Evolutionary conservation across 2,797 vertebrate genomes (phyloP), one percentile per base, ranked within the genome.

Genomic region (Alosa sapidissima): DNA sequence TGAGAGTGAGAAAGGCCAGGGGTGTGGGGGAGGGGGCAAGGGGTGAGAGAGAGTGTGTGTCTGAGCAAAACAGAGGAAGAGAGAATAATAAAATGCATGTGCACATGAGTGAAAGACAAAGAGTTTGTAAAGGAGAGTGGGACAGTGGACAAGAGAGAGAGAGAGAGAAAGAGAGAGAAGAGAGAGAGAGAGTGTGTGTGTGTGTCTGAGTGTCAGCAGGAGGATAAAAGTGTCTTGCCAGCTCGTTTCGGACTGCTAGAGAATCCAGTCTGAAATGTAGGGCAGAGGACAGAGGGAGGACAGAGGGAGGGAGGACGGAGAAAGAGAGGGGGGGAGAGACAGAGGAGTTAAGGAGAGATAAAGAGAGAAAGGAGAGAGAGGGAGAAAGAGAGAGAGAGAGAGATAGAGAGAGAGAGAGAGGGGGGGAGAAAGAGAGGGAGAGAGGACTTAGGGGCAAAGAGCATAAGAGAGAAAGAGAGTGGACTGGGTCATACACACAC

Each of bases 1-100:
- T 6, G 89, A 88, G 85, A 87, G 78, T 88, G 88, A 85, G 90
- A 92, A 89, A 84, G 52, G 52, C 2, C 13, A 14, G 3, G 89
- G 28, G 28, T 28, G 28, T 28, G 28, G 28, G 28, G 81, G 24
- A 62, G 84, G 82, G 86, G 84, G 86, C 84, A 83, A 0, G 28
- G 28, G 28, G 28, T 58, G 55, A 82, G 58, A 72, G 65, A 51
- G 83, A 85, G 1, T 13, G 11, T 52, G 51, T 14, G 11, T 52
- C 51, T 52, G 82, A 87, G 68, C 68, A 65, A 41, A 41, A 41
- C 3, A 41, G 33, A 41, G 68, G 14, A 11, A 9, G 62, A 33
- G n/a, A 13, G 62, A 33, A 58, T 0, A 21, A 58, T 19, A 2
- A 58, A 21, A 19, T 6, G 21, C 5, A 21, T 21, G 55, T 21